A percentile compares a stretch with the other conserved stretches of the same genome.
Conservation (phyloP, 2,888 invertebrate species). For the Pycnomerus fuliginosus region DNA sequence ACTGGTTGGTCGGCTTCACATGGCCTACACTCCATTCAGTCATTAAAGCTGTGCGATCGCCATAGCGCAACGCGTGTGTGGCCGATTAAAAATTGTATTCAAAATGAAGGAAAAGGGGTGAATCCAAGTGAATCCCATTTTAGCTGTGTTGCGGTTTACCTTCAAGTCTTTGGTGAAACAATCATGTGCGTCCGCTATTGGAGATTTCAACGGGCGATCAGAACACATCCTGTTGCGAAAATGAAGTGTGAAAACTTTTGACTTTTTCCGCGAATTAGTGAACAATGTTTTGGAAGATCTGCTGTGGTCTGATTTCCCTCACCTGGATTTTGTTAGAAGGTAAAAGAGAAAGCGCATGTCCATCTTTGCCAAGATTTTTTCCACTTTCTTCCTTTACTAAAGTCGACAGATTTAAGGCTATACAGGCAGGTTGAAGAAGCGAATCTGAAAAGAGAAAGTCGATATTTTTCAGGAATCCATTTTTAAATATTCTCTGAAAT, state of each 20-base stretch:
- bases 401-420: not conserved
- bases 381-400: slow-evolving; percentile 6
- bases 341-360: slow-evolving; percentile 36
- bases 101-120: slow-evolving; percentile 25
- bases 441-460: slow-evolving; percentile 11
- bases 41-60: slow-evolving; percentile 27
- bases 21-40: slow-evolving; percentile 27
- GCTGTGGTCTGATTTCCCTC: slow-evolving; percentile 40
- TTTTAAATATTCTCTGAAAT: not conserved
- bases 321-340: slow-evolving; percentile 36
- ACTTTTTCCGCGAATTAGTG: slow-evolving; percentile 8
- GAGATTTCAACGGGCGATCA: slow-evolving; percentile 25
- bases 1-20: slow-evolving; percentile 24
- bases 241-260: slow-evolving; percentile 3
- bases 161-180: slow-evolving; percentile 1
- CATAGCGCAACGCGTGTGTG: slow-evolving; percentile 33
- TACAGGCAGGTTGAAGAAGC: not conserved
- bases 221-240: slow-evolving; percentile 15
- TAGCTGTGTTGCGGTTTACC: not conserved
- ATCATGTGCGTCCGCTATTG: slow-evolving; percentile 2
- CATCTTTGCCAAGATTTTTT: too few relatives aligned
- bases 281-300: slow-evolving; percentile 34
- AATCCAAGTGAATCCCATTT: not conserved
- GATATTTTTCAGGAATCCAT: not conserved
- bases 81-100: slow-evolving; percentile 16